These are phyloP conservation scores for Pachliopta kotzebuea DNA, from an alignment of 2,888 invertebrate species.

Conservation along the genomic window DNA sequence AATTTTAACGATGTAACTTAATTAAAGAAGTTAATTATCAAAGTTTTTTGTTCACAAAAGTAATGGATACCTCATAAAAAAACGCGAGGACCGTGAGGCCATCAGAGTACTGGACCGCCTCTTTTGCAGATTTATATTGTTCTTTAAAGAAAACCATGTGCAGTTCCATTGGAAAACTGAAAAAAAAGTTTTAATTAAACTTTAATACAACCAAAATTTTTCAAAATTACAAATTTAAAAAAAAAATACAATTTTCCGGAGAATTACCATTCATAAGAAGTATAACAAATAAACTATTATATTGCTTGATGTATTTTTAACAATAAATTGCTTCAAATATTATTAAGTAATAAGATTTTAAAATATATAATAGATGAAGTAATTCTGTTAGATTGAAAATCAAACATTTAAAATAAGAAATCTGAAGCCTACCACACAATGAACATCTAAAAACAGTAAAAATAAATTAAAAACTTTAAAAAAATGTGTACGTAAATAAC, in stretches of 20 bases:
- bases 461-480: neutral
- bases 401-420: no score
- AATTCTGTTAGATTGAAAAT: no score
- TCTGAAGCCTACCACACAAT: no score
- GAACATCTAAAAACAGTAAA: neutral
- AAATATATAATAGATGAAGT: no score
- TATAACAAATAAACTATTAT: no score
- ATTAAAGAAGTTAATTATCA: neutral
- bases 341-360: no score
- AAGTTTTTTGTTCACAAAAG: conserved; percentile 3
- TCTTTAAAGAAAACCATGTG: conserved; percentile 89
- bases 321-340: no score
- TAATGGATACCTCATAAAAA: conserved; percentile 83
- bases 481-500: neutral
- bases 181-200: conserved; percentile 36
- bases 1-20: neutral
- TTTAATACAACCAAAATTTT: neutral
- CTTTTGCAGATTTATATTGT: conserved; percentile 80
- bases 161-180: conserved; percentile 86
- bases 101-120: conserved; percentile 84
- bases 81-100: conserved; percentile 90
- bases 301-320: no score
- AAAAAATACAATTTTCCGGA: no score
- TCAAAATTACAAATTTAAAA: no score
- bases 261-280: no score